A percentile compares a stretch with the other conserved stretches of the same genome.
These are phyloP conservation scores for Platichthys flesus DNA, from an alignment of 2,113 vertebrate species.

Conservation along the genomic window DNA sequence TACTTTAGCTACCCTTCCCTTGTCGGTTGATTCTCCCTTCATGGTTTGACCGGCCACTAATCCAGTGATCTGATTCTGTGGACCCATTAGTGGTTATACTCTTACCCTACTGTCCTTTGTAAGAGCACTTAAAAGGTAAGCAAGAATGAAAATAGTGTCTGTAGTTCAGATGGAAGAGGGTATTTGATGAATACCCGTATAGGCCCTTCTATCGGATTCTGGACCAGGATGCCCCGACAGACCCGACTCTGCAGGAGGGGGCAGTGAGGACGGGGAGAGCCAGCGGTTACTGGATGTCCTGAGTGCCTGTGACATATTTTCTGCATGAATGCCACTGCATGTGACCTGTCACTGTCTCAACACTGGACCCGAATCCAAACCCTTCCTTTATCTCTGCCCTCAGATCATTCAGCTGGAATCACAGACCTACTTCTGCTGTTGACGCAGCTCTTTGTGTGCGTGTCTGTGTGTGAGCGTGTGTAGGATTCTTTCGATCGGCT, in stretches of 20 bases:
- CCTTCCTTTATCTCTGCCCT: conserved; percentile 48
- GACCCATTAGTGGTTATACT: not conserved
- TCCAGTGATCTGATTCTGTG: not conserved
- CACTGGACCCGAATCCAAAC: conserved; percentile 46
- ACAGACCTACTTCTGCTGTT: conserved; percentile 68
- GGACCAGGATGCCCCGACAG: not conserved
- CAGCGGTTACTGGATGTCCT: conserved; percentile 32
- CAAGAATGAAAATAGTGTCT: not conserved
- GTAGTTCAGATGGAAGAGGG: not conserved
- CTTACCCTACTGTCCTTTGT: not conserved
- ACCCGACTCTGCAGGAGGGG: not conserved
- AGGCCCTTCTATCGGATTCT: not conserved
- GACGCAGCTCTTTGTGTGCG: conserved; percentile 22
- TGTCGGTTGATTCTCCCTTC: conserved; percentile 27
- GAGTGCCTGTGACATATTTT: conserved; percentile 49
- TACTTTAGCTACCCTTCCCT: conserved; percentile 20
- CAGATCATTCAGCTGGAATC: conserved; percentile 70
- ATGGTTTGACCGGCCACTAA: conserved; percentile 12
- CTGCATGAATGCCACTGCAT: conserved; percentile 54
- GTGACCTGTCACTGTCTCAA: conserved; percentile 37
- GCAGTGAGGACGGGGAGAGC: conserved; percentile 15
- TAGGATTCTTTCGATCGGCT: conserved; percentile 27
- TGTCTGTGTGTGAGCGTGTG: conserved; percentile 14
- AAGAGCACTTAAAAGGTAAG: conserved; percentile 17
- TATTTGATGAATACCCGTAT: not conserved